A percentile compares a stretch with the other conserved stretches of the same genome.
These are phyloP conservation scores for Octonoba sinensis DNA, from an alignment of 2,888 invertebrate genomes.

Conservation along the genomic window DNA sequence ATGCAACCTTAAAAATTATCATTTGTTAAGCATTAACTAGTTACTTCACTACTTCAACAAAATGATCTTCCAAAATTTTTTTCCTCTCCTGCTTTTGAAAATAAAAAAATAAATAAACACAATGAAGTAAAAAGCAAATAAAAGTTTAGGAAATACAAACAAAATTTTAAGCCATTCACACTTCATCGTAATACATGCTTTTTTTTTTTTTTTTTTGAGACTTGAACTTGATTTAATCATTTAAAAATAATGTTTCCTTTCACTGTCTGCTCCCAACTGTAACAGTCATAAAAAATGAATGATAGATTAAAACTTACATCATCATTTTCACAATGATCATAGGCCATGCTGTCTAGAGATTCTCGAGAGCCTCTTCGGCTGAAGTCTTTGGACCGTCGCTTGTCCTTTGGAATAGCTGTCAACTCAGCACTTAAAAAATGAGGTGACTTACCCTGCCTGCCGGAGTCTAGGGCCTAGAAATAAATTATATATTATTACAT, in stretches of 20 bases:
- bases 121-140: no score
- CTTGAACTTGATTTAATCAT: not conserved
- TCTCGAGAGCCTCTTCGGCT: constrained; percentile 81
- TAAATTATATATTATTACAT: not conserved
- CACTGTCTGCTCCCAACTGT: constrained; percentile 34
- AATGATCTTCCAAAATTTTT: no score
- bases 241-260: constrained; percentile 33
- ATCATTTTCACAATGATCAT: constrained; percentile 76
- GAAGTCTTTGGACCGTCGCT: constrained; percentile 72
- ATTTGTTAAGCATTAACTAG: no score
- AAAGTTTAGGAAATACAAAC: no score
- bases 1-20: no score
- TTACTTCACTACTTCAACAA: no score
- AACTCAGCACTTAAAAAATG: constrained; percentile 65
- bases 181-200: not conserved
- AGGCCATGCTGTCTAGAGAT: constrained; percentile 79
- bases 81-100: no score
- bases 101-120: no score
- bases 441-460: constrained; percentile 63
- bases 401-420: constrained; percentile 68
- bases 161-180: no score
- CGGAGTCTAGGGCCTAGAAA: constrained; percentile 81
- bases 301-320: constrained; percentile 78
- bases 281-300: not conserved
- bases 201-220: not conserved